phyloP scores from a whole-genome alignment of 1,140 invertebrate genomes.

The Drosophila suzukii region DNA sequence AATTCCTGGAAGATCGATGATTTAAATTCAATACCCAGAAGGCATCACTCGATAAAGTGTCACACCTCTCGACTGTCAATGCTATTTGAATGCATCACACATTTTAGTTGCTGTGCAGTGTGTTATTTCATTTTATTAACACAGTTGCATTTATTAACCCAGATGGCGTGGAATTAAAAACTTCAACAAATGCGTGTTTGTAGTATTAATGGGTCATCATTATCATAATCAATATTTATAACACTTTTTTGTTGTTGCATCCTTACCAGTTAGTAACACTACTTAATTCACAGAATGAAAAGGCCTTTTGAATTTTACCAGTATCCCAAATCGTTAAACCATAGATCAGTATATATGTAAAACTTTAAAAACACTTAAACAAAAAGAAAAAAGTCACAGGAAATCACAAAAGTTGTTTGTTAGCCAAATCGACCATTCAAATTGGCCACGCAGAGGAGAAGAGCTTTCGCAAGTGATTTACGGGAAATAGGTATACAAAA shows the following conservation, averaged over 20 bases:
- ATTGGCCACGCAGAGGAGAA: constrained; percentile 3
- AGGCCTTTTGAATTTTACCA: background rate
- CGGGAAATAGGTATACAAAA: constrained; percentile 5
- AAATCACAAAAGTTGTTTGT: constrained; percentile 6
- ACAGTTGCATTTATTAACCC: background rate
- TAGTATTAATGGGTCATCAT: constrained; percentile 30
- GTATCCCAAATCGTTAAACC: background rate
- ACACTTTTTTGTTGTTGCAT: background rate
- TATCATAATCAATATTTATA: background rate
- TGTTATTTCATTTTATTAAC: background rate
- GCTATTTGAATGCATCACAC: constrained; percentile 1
- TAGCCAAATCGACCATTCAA: background rate
- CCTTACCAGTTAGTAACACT: background rate
- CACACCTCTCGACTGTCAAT: background rate
- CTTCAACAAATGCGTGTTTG: constrained; percentile 7
- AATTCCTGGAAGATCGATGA: constrained; percentile 11
- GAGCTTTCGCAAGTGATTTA: constrained; percentile 6
- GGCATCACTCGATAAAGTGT: background rate
- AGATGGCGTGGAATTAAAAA: background rate
- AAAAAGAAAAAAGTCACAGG: constrained; percentile 1
- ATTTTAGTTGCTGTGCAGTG: background rate
- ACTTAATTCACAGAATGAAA: background rate
- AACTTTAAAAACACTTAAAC: background rate
- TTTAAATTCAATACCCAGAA: constrained; percentile 1
- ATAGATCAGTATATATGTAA: background rate